Evolutionary conservation across 1,140 invertebrate genomes (phyloP).

Genomic region (Anastatus disparis): DNA sequence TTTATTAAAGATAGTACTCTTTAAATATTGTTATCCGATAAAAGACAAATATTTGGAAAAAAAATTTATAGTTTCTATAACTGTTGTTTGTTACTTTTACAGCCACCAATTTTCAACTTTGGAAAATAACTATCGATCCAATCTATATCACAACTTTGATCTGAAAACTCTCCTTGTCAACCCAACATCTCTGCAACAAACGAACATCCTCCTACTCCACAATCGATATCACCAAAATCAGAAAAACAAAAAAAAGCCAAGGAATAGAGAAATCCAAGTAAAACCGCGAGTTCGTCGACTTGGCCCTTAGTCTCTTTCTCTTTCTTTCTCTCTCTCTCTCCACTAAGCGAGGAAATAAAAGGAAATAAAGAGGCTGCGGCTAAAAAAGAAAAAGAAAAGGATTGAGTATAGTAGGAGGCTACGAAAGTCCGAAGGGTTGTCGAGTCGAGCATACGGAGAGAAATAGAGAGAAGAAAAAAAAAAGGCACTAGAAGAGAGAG

Average conservation of each 20-base stretch:
- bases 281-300: slow-evolving; percentile 8
- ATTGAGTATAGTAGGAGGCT: neutral
- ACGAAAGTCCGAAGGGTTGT: slow-evolving; percentile 17
- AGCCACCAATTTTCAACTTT: too few species aligned
- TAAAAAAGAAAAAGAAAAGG: neutral
- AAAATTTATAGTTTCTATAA: too few species aligned
- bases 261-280: neutral
- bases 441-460: slow-evolving; percentile 18
- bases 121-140: too few species aligned
- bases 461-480: neutral
- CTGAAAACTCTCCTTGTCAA: too few species aligned
- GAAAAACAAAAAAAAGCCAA: slow-evolving; percentile 2
- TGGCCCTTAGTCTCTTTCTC: neutral
- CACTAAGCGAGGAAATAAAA: slow-evolving; percentile 11
- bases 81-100: too few species aligned
- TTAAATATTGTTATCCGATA: too few species aligned
- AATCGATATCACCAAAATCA: neutral
- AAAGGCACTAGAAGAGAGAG: slow-evolving; percentile 2
- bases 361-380: slow-evolving; percentile 28
- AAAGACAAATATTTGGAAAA: too few species aligned
- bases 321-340: neutral
- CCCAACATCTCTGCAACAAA: too few species aligned
- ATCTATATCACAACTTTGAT: too few species aligned
- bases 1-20: too few species aligned
- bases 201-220: too few species aligned